Base-by-base conservation (phyloP, 2,888 invertebrate genomes). In the Drosophila subsilvestris region DNA sequence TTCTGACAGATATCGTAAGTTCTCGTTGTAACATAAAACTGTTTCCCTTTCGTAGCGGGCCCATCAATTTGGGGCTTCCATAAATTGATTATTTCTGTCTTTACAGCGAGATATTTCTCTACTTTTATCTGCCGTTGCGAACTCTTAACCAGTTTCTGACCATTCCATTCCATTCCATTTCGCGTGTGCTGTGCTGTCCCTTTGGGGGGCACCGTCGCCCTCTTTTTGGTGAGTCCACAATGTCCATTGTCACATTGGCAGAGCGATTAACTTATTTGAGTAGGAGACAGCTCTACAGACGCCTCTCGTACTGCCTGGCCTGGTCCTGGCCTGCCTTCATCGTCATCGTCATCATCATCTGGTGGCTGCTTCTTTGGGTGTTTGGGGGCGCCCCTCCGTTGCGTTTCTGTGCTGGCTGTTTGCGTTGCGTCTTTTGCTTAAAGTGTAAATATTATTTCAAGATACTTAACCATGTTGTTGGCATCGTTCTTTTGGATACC, bases 361-460 rank as follows among this genome's bases (percentile, higher is more conserved):
- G 29, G 25, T 48, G 48, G 43, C 53, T 44, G 42, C 54, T 51
- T 51, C 57, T 74, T 54, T 63, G 62, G 49, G 53, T 48, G 58
- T 32, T 54, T 9, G 7, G 27, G 27, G 27, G 9, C n/a, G 37
- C 6, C 37, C 37, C 37, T 5, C 12, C 32, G 12, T 4, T 32
- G 32, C 32, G 37, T 14, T 37, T 4, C 14, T 14, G 6, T 14
- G 37, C 37, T 37, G 37, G 68, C 63, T 84, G 84, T 80, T 80
- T 83, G 81, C 76, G 22, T 63, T 73, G 71, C 71, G 75, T 84
- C 81, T 79, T 79, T 79, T 82, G 85, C 83, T 71, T 72, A 79
- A 81, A 86, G 85, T 84, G 83, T 84, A 84, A 84, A 84, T 86
- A 84, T 86, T 84, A 86, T 86, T 81, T 71, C 79, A 84, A 84